These are phyloP conservation scores for Sturnus vulgaris DNA, from an alignment of 2,113 vertebrate species.

Conservation along the genomic window DNA sequence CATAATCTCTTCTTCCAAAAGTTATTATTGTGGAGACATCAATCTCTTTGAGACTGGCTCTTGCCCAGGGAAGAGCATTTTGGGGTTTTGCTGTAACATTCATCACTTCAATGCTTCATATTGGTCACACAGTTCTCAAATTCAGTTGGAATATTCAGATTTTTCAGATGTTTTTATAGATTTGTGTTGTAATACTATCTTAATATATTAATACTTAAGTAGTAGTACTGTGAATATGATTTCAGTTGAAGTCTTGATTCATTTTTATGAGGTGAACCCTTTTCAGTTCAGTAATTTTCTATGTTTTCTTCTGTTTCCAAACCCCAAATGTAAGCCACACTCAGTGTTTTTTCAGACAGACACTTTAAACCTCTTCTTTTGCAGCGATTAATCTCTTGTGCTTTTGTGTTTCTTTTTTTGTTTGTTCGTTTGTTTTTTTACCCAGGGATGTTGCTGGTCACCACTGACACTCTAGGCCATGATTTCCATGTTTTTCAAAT, in stretches of 20 bases:
- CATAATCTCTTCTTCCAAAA: neutral
- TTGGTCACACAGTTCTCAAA: neutral
- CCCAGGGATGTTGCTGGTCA: constrained; percentile 95
- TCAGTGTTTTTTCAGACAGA: neutral
- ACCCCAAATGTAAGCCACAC: neutral
- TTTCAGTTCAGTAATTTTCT: neutral
- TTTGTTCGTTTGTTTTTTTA: neutral
- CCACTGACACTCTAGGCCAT: constrained; percentile 91
- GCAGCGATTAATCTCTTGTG: constrained; percentile 6
- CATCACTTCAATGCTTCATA: neutral
- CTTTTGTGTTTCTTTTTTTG: constrained; percentile 5
- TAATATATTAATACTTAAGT: neutral
- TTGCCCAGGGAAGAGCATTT: neutral
- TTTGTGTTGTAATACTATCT: neutral
- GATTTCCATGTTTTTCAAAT: constrained; percentile 98
- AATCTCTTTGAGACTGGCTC: neutral
- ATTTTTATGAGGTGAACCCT: neutral
- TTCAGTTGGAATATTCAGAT: neutral
- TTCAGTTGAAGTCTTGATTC: neutral
- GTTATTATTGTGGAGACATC: neutral
- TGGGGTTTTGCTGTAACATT: neutral
- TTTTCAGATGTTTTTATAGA: neutral
- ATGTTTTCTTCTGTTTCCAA: neutral
- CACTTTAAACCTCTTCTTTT: neutral
- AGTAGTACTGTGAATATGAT: neutral